A percentile compares a stretch with the other conserved stretches of the same genome.
Evolutionary conservation across 2,113 vertebrate genomes (phyloP).

Genomic region (Poeciliopsis prolifica): DNA sequence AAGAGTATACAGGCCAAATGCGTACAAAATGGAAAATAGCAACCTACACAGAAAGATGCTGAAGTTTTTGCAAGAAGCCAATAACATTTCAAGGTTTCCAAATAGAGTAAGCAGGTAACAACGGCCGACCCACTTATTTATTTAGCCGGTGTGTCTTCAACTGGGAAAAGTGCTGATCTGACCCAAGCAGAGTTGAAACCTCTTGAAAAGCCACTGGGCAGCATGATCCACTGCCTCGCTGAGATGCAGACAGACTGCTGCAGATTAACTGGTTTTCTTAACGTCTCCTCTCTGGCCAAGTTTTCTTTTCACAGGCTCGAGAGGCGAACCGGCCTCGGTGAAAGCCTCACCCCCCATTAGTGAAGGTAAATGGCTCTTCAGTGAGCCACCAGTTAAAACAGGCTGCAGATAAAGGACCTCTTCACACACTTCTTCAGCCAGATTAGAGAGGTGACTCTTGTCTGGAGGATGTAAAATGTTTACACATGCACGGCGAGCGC

Average conservation of each 20-base stretch:
- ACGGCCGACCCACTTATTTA: constrained; percentile 44
- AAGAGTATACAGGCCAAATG: too few species aligned
- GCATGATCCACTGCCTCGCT: constrained; percentile 49
- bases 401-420: constrained; percentile 70
- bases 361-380: constrained; percentile 78
- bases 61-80: constrained; percentile 22
- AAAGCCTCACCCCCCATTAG: constrained; percentile 75
- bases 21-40: neutral
- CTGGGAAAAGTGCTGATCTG: constrained; percentile 70
- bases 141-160: constrained; percentile 54
- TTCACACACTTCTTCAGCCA: constrained; percentile 72
- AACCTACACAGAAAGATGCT: neutral
- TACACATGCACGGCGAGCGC: constrained; percentile 54
- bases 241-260: constrained; percentile 60
- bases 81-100: constrained; percentile 19
- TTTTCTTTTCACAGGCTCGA: constrained; percentile 68
- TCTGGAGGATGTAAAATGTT: constrained; percentile 80
- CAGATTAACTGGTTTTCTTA: constrained; percentile 76
- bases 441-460: constrained; percentile 79
- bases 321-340: constrained; percentile 60
- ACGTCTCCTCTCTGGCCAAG: constrained; percentile 68
- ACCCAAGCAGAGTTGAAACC: constrained; percentile 58
- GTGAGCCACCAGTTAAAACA: constrained; percentile 70
- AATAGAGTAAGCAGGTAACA: constrained; percentile 27
- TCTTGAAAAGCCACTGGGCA: constrained; percentile 69